Base-by-base conservation (phyloP, 1,140 invertebrate species). In the Batillaria attramentaria region DNA sequence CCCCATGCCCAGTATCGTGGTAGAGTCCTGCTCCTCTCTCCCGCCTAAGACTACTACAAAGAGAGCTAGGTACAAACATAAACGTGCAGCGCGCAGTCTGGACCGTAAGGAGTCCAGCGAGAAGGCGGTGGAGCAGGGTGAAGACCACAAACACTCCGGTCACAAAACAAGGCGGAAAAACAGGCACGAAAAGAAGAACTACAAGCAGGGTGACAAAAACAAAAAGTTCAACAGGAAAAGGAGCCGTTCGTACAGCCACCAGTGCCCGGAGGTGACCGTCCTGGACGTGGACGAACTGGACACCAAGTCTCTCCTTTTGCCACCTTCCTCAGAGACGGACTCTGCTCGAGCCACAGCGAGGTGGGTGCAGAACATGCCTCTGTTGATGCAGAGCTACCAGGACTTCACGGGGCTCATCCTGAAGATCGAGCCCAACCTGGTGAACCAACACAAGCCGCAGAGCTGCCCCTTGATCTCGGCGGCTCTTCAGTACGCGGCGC, bases 301-400 rank as follows among this genome's bases (percentile, higher is more conserved):
- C 62, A 69, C 66, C n/a, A 46, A 5, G n/a, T 33, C 43, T 24
- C 37, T 70, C 0, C 46, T 57, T 10, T 43, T 69, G 31, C 62
- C 66, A 8, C 69, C 66, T 24, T 39, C 50, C 31, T 46, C 37
- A 24, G 50, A 72, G 28, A 24, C 69, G 10, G 70, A 69, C 70
- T 46, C 68, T 6, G 77, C 68, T 13, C 35, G 46, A 31, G 43
- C 50, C 35, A 57, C 70, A 20, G 50, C 68, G 2, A 46, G 66
- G 35, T 84, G 83, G 83, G 83, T 84, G 31, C 76, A 84, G 72
- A 80, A 80, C 46, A 80, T 77, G 77, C 83, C 83, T n/a, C 62
- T 84, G 39, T 39, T 68, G 43, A 77, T 66, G 35, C 77, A 79
- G 60, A 81, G 80, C 39, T 65, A 81, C 46, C 81, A 81, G 54